phyloP scores from a whole-genome alignment of 2,797 vertebrate species.

The Triplophysa yarkandensis region DNA sequence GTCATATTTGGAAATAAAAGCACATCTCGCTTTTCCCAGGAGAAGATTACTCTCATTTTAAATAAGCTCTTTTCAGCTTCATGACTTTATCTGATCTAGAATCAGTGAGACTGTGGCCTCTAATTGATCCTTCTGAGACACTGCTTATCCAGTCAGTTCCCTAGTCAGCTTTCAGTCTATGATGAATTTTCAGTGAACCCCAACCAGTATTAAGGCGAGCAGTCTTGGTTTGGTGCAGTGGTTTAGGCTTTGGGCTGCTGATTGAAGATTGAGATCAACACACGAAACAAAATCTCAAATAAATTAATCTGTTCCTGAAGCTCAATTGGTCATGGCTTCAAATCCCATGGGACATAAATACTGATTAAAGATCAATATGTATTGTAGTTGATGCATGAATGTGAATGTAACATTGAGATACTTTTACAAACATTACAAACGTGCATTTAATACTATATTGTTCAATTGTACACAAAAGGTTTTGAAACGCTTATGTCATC shows the following conservation, averaged over 20 bases:
- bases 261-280: background rate
- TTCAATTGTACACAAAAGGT: no score
- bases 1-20: conserved; percentile 48
- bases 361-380: no score
- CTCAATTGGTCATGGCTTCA: no score
- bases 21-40: conserved; percentile 47
- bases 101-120: conserved; percentile 55
- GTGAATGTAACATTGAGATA: background rate
- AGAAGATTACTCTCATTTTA: conserved; percentile 66
- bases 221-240: background rate
- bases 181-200: conserved; percentile 34
- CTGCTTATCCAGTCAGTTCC: conserved; percentile 53
- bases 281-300: no score
- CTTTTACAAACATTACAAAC: no score
- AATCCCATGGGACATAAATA: no score
- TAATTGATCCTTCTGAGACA: conserved; percentile 43
- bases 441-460: no score
- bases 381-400: background rate
- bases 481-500: no score
- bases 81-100: conserved; percentile 67
- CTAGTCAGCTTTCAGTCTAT: conserved; percentile 38
- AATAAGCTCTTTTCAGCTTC: conserved; percentile 54
- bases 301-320: no score
- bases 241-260: background rate
- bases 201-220: background rate